phyloP scores from a whole-genome alignment of 2,797 vertebrate species.

The Xyrichtys novacula region DNA sequence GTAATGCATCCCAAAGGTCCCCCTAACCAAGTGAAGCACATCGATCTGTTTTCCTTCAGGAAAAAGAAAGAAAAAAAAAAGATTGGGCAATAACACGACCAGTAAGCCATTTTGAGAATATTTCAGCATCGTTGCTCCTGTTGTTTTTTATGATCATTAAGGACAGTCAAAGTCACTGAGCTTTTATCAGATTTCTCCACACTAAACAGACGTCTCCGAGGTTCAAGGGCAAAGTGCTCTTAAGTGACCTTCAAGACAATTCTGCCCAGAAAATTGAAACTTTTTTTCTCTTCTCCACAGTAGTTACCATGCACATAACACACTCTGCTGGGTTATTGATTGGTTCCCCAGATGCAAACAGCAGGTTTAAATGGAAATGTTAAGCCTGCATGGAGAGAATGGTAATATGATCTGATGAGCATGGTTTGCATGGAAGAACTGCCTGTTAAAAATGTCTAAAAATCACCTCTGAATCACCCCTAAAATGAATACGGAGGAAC shows the following conservation, averaged over 20 bases:
- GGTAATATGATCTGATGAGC: constrained; percentile 64
- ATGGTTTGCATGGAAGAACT: constrained; percentile 34
- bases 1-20: constrained; percentile 49
- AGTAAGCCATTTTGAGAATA: constrained; percentile 41
- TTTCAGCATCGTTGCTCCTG: constrained; percentile 21
- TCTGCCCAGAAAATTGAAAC: neutral
- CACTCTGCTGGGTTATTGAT: constrained; percentile 74
- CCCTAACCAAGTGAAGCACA: constrained; percentile 52
- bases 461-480: constrained; percentile 38
- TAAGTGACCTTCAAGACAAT: constrained; percentile 3
- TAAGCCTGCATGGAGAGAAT: constrained; percentile 56
- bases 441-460: constrained; percentile 29
- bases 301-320: constrained; percentile 64
- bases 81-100: constrained; percentile 20
- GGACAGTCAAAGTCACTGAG: constrained; percentile 26
- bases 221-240: constrained; percentile 37
- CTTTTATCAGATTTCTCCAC: constrained; percentile 8
- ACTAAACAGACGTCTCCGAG: constrained; percentile 22
- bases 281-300: constrained; percentile 24
- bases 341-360: constrained; percentile 63
- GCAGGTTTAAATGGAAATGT: constrained; percentile 69
- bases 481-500: neutral
- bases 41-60: constrained; percentile 57
- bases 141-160: constrained; percentile 27
- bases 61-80: constrained; percentile 15